phyloP scores from a whole-genome alignment of 2,113 vertebrate species.

The Seriola rivoliana region DNA sequence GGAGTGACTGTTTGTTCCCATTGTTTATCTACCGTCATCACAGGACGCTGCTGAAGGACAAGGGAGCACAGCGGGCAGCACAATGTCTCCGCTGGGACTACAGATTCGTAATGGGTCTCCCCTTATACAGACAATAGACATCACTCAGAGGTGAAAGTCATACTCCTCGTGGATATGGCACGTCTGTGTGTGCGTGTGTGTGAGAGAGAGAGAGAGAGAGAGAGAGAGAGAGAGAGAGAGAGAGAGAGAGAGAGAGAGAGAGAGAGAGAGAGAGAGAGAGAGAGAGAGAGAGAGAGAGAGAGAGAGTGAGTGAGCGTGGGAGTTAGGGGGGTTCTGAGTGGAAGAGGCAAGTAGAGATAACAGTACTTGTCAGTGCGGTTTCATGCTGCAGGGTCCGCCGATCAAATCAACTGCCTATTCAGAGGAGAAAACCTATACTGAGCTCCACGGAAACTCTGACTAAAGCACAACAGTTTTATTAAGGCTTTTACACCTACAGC shows the following conservation, averaged over 20 bases:
- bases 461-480: constrained; percentile 62
- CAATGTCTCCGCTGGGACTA: constrained; percentile 70
- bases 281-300: neutral
- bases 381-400: constrained; percentile 51
- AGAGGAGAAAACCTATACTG: constrained; percentile 24
- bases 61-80: constrained; percentile 54
- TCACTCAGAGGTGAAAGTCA: constrained; percentile 72
- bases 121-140: constrained; percentile 61
- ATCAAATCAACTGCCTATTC: constrained; percentile 63
- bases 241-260: constrained; percentile 3
- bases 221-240: constrained; percentile 2
- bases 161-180: constrained; percentile 17
- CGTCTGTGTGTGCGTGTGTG: constrained; percentile 6
- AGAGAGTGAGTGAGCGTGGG: constrained; percentile 17
- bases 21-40: constrained; percentile 82
- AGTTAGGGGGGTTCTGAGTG: constrained; percentile 19
- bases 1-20: constrained; percentile 82
- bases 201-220: neutral
- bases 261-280: neutral
- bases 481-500: constrained; percentile 63
- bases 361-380: constrained; percentile 42
- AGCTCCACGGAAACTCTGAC: constrained; percentile 37
- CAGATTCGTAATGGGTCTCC: constrained; percentile 60
- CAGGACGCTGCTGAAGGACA: constrained; percentile 74
- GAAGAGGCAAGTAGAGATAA: constrained; percentile 44